Evolutionary conservation across 92 coral and sea anemone genomes (phyloP), one percentile per base, ranked within the genome.

Genomic region (Phenganax marumi): DNA sequence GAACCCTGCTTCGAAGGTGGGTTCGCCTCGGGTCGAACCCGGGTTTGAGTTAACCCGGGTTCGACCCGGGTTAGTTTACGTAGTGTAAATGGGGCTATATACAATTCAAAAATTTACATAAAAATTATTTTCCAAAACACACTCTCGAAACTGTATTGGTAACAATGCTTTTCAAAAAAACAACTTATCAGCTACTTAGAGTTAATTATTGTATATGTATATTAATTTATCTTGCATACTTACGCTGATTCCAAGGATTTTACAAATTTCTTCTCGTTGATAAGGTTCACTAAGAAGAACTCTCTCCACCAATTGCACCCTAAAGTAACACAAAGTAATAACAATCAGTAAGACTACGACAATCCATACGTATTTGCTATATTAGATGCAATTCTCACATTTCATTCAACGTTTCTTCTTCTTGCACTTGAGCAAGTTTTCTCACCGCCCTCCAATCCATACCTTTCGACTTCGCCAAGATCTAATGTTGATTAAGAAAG

Each of bases 361-460:
- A 33, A 33, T 33, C 43, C 43, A 33, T 33, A 14, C 72, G 14
- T 24, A 24, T 43, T 24, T 24, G 25, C 10, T 26, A 48, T 22
- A 25, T 7, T 0, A 7, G 3, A 48, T 8, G 6, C 8, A 47
- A 49, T 22, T 43, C 98, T 95, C 80, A 95, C 98, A 92, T 91
- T 71, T 92, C 89, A 10, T 91, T 96, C 26, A 96, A 75, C 8
- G 89, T 72, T 47, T 89, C 91, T 43, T 87, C 85, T 61, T 87
- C 84, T 53, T 96, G 97, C 16, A 92, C 97, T 74, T 96, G 93
- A 50, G 90, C 81, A 43, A 96, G 89, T 63, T 88, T 90, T 10
- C 91, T 83, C 55, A 96, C 87, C 12, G 83, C 75, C 81, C 72
- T 84, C 99, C 99, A 96, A 50, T 96, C 93, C 6, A 96, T 87